phyloP scores from a whole-genome alignment of 2,113 vertebrate species.

The human (Homo sapiens) region GRCh38 chr2:146032501-146033000 shows the following conservation, averaged over 20 bases:
- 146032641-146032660: background rate
- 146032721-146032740: background rate
- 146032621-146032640: background rate
- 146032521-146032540: background rate
- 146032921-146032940: background rate
- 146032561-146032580: background rate
- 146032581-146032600: background rate
- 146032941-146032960: background rate
- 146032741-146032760: background rate
- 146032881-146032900: background rate
- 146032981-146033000: background rate
- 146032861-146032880: background rate
- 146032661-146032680: background rate
- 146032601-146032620: background rate
- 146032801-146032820: background rate
- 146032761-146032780: background rate
- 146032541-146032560: background rate
- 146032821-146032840: background rate
- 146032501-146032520: background rate
- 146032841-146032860: background rate
- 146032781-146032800: background rate
- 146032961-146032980: background rate
- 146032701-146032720: background rate
- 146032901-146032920: background rate
- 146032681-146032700: background rate